Evolutionary conservation across 1,140 invertebrate genomes (phyloP).

Genomic region (Aethina tumida): DNA sequence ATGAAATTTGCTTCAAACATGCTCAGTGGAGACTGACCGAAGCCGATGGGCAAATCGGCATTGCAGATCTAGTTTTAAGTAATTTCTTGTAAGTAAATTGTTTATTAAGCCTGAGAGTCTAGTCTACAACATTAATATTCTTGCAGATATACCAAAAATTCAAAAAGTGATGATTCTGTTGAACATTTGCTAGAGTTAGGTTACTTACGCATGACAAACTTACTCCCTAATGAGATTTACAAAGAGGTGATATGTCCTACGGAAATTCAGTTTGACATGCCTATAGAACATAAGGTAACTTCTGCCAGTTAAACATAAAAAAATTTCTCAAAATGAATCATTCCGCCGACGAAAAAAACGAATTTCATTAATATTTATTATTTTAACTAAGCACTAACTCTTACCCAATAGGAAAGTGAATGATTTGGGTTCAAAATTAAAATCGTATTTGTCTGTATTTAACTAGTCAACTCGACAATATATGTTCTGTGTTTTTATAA

Average conservation of each 20-base stretch:
- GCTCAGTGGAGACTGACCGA: conserved; percentile 98
- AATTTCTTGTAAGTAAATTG: conserved; percentile 75
- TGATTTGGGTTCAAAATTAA: no score
- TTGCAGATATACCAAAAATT: conserved; percentile 84
- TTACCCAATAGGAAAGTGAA: no score
- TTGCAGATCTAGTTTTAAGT: conserved; percentile 88
- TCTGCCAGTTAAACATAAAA: no score
- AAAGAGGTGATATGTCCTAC: conserved; percentile 84
- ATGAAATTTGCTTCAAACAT: conserved; percentile 98
- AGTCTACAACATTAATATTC: not conserved
- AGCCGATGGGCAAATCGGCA: conserved; percentile 92
- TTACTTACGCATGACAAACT: conserved; percentile 89
- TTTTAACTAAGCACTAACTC: conserved; percentile 1
- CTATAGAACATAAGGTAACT: conserved; percentile 63
- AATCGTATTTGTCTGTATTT: no score
- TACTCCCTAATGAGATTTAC: conserved; percentile 90
- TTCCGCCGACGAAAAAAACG: conserved; percentile 7
- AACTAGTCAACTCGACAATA: not conserved
- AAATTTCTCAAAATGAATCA: no score
- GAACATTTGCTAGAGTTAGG: conserved; percentile 96
- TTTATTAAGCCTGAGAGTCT: conserved; percentile 4
- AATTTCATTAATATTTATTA: not conserved
- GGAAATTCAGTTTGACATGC: conserved; percentile 80
- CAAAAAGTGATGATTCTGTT: conserved; percentile 92
- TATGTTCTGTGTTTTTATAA: conserved; percentile 8